A percentile compares a stretch with the other conserved stretches of the same genome.
These are phyloP conservation scores for Dioctria linearis DNA, from an alignment of 2,888 invertebrate species.

Conservation along the genomic window DNA sequence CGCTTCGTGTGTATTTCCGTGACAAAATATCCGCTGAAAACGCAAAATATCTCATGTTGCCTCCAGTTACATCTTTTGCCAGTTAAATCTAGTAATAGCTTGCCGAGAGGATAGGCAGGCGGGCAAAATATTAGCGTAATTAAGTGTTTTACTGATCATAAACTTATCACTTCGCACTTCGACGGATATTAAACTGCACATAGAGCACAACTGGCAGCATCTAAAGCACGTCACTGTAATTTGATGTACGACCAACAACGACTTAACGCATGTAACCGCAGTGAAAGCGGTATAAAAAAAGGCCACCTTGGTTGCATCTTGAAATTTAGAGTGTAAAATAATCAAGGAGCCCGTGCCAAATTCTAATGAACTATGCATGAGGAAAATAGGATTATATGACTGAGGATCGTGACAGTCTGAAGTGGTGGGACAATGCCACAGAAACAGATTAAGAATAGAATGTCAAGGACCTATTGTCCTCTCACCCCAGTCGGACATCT, in stretches of 20 bases:
- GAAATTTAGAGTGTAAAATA: neutral
- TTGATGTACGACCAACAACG: conserved; percentile 10
- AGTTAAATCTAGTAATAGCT: conserved; percentile 48
- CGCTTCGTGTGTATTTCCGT: neutral
- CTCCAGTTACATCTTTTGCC: conserved; percentile 18
- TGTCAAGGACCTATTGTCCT: conserved; percentile 56
- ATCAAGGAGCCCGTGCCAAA: conserved; percentile 39
- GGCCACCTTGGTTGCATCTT: conserved; percentile 39
- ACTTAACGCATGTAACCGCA: conserved; percentile 31
- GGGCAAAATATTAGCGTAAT: conserved; percentile 37
- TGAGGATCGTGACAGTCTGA: conserved; percentile 53
- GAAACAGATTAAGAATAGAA: conserved; percentile 47
- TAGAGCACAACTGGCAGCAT: neutral
- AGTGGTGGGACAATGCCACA: conserved; percentile 54
- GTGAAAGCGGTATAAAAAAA: conserved; percentile 24
- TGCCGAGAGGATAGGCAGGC: neutral
- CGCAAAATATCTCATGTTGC: neutral
- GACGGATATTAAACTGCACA: conserved; percentile 33
- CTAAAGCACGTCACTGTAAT: neutral
- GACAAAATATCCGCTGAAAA: conserved; percentile 11
- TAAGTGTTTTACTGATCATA: conserved; percentile 38
- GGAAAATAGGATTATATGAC: conserved; percentile 5
- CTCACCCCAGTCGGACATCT: conserved; percentile 58
- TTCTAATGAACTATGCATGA: conserved; percentile 43
- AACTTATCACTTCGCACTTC: conserved; percentile 43